phyloP scores from a whole-genome alignment of 2,113 vertebrate genomes.

The Hemiscyllium ocellatum region DNA sequence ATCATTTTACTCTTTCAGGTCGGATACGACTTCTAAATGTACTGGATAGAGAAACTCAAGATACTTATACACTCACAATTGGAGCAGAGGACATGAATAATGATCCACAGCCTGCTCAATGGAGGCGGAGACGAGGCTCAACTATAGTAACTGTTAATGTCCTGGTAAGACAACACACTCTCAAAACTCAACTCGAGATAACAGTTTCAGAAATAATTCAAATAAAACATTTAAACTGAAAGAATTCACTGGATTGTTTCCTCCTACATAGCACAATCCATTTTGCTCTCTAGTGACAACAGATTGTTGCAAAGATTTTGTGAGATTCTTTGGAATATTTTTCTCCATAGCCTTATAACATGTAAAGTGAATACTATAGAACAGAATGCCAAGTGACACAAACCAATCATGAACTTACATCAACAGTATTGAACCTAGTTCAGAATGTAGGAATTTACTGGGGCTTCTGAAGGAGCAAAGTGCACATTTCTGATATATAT shows the following conservation, averaged over 20 bases:
- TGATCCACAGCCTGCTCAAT: not conserved
- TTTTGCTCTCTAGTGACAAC: not conserved
- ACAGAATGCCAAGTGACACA: not conserved
- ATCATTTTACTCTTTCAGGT: not conserved
- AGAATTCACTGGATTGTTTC: not conserved
- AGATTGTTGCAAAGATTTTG: not conserved
- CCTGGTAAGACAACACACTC: not conserved
- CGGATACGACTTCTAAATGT: conserved; percentile 3
- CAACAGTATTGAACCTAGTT: not conserved
- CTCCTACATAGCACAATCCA: not conserved
- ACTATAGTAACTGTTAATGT: conserved; percentile 22
- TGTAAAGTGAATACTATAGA: not conserved
- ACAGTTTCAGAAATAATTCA: not conserved
- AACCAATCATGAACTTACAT: not conserved
- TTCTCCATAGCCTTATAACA: not conserved
- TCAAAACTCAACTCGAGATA: not conserved
- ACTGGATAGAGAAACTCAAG: not conserved
- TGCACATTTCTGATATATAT: not conserved
- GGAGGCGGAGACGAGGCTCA: not conserved
- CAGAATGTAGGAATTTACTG: not conserved
- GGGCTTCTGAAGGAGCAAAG: not conserved
- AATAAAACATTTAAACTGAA: not conserved
- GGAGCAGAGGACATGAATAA: conserved; percentile 1
- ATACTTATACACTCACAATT: not conserved
- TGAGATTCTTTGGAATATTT: not conserved